phyloP scores from a whole-genome alignment of 2,888 invertebrate species.

The Tetragnatha montana region DNA sequence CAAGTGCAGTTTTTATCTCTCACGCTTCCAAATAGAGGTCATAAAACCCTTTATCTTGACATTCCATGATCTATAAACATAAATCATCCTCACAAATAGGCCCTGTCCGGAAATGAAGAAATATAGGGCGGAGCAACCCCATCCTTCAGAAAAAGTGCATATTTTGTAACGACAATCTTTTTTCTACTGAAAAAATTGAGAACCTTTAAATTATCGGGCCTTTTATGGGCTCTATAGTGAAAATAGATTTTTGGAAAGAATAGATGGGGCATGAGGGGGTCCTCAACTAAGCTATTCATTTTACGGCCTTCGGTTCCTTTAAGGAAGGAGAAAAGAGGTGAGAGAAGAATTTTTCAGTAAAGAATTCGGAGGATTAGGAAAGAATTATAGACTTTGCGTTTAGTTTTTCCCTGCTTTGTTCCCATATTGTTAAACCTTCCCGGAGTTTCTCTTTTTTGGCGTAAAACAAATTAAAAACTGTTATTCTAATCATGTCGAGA shows the following conservation, averaged over 20 bases:
- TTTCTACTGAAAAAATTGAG: not conserved
- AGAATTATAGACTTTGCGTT: slow-evolving; percentile 43
- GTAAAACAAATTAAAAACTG: not conserved
- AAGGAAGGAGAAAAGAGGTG: not conserved
- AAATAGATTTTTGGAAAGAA: slow-evolving; percentile 53
- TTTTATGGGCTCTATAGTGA: slow-evolving; percentile 42
- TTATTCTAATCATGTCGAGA: not conserved
- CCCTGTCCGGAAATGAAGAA: slow-evolving; percentile 32
- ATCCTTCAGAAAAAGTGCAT: slow-evolving; percentile 45
- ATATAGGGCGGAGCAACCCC: slow-evolving; percentile 30
- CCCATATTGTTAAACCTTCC: not conserved
- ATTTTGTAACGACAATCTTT: slow-evolving; percentile 31
- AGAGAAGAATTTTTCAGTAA: slow-evolving; percentile 5
- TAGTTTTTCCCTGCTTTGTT: not conserved
- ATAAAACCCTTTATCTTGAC: not conserved
- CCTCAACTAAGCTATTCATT: slow-evolving; percentile 64
- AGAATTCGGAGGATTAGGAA: slow-evolving; percentile 38
- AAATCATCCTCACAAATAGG: slow-evolving; percentile 21
- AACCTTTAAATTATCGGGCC: slow-evolving; percentile 41
- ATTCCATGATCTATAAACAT: slow-evolving; percentile 14
- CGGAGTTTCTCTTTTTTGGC: not conserved
- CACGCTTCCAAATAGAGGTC: not conserved
- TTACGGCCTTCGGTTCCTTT: slow-evolving; percentile 42
- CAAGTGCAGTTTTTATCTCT: not conserved
- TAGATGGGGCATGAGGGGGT: slow-evolving; percentile 55